phyloP scores from a whole-genome alignment of 2,113 vertebrate genomes.

The Formicarius rufipectus region DNA sequence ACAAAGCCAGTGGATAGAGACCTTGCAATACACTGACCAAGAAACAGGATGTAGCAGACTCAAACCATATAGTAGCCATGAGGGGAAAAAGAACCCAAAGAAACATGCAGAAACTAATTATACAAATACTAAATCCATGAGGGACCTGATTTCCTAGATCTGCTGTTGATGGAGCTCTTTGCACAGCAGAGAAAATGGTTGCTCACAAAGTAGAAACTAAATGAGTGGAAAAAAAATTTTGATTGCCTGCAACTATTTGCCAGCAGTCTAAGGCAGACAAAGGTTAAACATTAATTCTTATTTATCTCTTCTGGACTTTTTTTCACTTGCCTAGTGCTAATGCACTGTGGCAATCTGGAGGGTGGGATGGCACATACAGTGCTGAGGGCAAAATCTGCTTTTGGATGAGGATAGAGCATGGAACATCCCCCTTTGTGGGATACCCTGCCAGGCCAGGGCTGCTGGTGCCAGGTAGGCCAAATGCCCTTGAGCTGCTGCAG shows the following conservation, averaged over 20 bases:
- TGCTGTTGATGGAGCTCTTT: not conserved
- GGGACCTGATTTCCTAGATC: not conserved
- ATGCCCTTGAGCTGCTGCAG: not conserved
- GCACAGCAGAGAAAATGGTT: not conserved
- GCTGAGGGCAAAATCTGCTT: not conserved
- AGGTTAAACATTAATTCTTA: not conserved
- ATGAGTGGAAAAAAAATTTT: not conserved
- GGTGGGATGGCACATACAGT: fast-evolving
- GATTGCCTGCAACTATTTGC: not conserved
- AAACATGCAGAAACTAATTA: not conserved
- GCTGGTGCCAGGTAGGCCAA: not conserved
- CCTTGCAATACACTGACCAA: not conserved
- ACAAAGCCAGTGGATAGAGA: not conserved
- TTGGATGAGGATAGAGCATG: fast-evolving
- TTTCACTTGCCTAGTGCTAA: not conserved
- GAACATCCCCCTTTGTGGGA: not conserved
- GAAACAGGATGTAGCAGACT: not conserved
- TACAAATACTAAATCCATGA: not conserved
- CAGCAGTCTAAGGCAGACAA: not conserved
- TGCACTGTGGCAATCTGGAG: not conserved
- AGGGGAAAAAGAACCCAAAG: fast-evolving
- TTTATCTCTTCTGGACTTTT: not conserved
- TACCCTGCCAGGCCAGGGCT: not conserved
- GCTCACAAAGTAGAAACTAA: not conserved
- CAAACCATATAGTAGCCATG: not conserved